Percentiles rank a stretch among this genome's conserved stretches.
phyloP scores from a whole-genome alignment of 1,140 invertebrate genomes.

The Drosophila sturtevanti region DNA sequence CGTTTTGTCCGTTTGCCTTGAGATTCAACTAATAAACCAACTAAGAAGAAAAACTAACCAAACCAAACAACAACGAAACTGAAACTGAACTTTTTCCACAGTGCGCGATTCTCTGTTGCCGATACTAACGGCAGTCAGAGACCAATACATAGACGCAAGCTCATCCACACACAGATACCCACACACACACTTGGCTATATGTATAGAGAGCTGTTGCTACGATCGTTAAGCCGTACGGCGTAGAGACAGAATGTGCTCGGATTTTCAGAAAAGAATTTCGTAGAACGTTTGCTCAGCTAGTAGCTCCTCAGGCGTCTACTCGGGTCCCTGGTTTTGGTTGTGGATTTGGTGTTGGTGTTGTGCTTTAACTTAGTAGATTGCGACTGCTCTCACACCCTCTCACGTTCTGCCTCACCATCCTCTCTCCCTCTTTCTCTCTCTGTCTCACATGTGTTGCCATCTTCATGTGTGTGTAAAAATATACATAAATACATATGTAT shows the following conservation, averaged over 20 bases:
- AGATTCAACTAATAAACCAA: constrained; percentile 49
- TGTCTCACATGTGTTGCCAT: constrained; percentile 62
- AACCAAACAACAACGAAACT: constrained; percentile 70
- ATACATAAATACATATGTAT: constrained; percentile 68
- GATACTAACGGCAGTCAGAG: constrained; percentile 71
- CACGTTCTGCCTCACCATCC: constrained; percentile 37
- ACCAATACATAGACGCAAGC: constrained; percentile 35
- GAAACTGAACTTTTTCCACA: constrained; percentile 74
- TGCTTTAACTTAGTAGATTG: constrained; percentile 79
- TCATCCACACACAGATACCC: constrained; percentile 10
- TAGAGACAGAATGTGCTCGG: constrained; percentile 22
- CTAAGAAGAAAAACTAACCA: constrained; percentile 52
- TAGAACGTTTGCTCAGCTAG: constrained; percentile 18
- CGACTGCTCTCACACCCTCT: constrained; percentile 33
- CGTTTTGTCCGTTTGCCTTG: constrained; percentile 29
- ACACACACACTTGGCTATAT: constrained; percentile 17
- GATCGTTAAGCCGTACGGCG: constrained; percentile 69
- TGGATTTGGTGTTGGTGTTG: constrained; percentile 16
- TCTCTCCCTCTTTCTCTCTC: constrained; percentile 34
- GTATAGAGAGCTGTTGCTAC: constrained; percentile 54
- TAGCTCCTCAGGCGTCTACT: constrained; percentile 13
- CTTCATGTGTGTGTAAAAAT: constrained; percentile 44
- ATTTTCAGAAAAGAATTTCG: constrained; percentile 8
- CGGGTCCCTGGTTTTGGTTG: constrained; percentile 12
- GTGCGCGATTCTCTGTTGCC: constrained; percentile 72